Conservation (phyloP, 64 coral and sea anemone genomes). For the Montipora foliosa region DNA sequence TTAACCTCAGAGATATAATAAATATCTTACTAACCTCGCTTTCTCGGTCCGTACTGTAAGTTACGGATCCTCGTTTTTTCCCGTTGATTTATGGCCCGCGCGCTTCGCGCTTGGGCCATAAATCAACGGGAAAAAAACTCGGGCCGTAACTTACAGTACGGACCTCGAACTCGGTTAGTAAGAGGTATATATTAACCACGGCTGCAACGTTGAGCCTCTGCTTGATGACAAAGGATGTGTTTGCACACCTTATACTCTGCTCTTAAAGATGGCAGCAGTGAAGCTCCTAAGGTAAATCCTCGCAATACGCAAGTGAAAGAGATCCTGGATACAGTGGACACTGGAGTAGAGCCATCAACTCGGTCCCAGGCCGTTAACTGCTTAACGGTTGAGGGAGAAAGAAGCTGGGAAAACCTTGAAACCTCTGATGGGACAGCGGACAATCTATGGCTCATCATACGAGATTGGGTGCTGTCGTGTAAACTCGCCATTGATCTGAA, state of each 20-base stretch:
- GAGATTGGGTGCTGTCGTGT: conserved; percentile 55
- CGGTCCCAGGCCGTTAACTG: conserved; percentile 63
- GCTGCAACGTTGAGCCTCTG: no score
- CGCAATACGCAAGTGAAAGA: conserved; percentile 86
- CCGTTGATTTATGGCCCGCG: no score
- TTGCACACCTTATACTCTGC: conserved; percentile 91
- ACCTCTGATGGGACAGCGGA: conserved; percentile 80
- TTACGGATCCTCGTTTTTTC: no score
- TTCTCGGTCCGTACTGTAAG: no score
- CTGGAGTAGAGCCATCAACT: conserved; percentile 53
- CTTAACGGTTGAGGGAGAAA: conserved; percentile 68
- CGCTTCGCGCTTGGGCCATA: no score
- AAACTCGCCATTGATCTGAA: conserved; percentile 86
- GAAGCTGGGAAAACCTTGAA: conserved; percentile 62
- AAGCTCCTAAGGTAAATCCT: conserved; percentile 89
- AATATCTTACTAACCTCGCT: no score
- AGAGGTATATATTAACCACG: no score
- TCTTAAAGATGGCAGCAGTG: conserved; percentile 87
- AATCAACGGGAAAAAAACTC: no score
- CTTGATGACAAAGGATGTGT: neutral
- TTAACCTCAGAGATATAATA: no score
- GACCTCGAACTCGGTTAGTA: no score
- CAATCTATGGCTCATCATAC: conserved; percentile 48
- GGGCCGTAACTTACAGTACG: no score
- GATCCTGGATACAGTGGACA: conserved; percentile 48